Evolutionary conservation across 2,797 vertebrate species (phyloP).

Genomic region (Microctenopoma lineatum): DNA sequence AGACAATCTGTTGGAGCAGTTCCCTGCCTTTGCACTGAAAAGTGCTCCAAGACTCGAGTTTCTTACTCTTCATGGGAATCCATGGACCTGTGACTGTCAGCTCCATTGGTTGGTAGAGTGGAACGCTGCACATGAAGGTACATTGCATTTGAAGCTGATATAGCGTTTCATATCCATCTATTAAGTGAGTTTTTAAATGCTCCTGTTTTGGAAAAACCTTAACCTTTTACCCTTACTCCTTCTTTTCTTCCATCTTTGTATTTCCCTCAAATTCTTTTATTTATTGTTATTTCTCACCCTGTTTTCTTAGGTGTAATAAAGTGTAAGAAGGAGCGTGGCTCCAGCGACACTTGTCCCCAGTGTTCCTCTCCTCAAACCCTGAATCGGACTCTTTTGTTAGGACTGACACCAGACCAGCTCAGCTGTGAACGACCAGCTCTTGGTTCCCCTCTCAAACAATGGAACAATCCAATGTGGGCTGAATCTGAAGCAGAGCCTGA

Average conservation of each 20-base stretch:
- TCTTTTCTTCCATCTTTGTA: not conserved
- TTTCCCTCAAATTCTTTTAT: not conserved
- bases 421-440: constrained; percentile 78
- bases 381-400: constrained; percentile 76
- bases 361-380: constrained; percentile 80
- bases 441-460: constrained; percentile 80
- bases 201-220: no score
- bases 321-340: constrained; percentile 84
- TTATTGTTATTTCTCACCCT: not conserved
- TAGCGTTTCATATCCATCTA: no score
- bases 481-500: constrained; percentile 84
- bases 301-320: constrained; percentile 81
- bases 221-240: not conserved
- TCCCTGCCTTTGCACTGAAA: constrained; percentile 72
- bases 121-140: constrained; percentile 74
- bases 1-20: constrained; percentile 81
- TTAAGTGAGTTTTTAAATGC: no score
- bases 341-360: constrained; percentile 75
- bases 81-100: constrained; percentile 86
- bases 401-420: constrained; percentile 69
- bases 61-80: constrained; percentile 83
- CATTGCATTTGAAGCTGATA: no score
- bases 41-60: constrained; percentile 78
- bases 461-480: constrained; percentile 75
- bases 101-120: constrained; percentile 84